Conservation (phyloP, 2,888 invertebrate genomes). For the Watsonalla cultraria region DNA sequence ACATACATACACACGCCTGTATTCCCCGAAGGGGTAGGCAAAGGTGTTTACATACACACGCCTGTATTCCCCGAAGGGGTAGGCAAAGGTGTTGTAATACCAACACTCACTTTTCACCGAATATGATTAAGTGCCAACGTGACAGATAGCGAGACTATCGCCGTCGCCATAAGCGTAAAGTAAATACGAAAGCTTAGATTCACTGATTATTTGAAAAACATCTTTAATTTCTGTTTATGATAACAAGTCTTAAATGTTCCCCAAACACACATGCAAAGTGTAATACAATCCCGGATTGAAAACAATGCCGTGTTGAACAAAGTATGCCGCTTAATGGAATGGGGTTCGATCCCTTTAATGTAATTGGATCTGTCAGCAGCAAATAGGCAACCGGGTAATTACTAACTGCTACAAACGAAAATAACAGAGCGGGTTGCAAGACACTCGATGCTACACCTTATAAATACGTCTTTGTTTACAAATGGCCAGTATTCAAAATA, state of each 20-base stretch:
- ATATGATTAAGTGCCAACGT: too few relatives aligned
- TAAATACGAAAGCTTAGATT: background rate
- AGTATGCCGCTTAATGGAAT: conserved; percentile 52
- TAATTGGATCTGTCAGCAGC: conserved; percentile 74
- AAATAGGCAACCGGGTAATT: conserved; percentile 67
- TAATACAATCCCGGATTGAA: conserved; percentile 34
- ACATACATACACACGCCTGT: too few relatives aligned
- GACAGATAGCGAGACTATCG: too few relatives aligned
- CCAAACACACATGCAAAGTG: conserved; percentile 4
- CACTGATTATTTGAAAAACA: conserved; percentile 16
- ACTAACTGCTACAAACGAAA: conserved; percentile 59
- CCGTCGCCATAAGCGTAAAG: too few relatives aligned
- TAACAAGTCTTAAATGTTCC: background rate
- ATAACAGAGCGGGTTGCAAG: conserved; percentile 51
- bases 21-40: too few relatives aligned
- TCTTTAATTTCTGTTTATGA: conserved; percentile 19
- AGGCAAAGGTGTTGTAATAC: too few relatives aligned
- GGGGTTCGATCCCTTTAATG: conserved; percentile 58
- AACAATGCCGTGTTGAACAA: conserved; percentile 45
- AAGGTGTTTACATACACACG: too few relatives aligned
- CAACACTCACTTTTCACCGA: too few relatives aligned
- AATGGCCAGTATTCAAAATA: too few relatives aligned
- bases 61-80: too few relatives aligned
- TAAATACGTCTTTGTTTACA: background rate
- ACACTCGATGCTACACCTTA: conserved; percentile 37